phyloP scores from a whole-genome alignment of 2,888 invertebrate genomes.

The Steromphala cineraria region DNA sequence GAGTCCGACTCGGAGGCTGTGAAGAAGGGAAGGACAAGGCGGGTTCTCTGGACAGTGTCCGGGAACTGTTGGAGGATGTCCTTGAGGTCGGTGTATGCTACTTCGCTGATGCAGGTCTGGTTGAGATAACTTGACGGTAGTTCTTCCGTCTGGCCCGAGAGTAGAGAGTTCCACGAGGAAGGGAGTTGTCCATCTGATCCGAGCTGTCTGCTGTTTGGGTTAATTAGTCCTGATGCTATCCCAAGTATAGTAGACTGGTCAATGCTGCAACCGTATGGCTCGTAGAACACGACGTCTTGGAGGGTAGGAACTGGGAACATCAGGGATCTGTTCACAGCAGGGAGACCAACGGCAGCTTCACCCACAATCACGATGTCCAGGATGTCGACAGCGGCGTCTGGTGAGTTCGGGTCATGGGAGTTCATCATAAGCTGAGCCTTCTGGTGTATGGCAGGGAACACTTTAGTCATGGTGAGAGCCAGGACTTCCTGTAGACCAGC shows the following conservation, averaged over 20 bases:
- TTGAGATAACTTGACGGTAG: not conserved
- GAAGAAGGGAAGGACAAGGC: not conserved
- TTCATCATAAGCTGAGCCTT: not conserved
- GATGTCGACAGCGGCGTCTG: not conserved
- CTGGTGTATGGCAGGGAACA: not conserved
- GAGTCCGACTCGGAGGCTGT: not conserved
- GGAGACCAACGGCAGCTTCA: not conserved
- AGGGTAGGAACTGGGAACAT: not conserved
- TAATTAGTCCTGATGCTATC: not conserved
- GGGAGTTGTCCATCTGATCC: not conserved
- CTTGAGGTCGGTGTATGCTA: not conserved
- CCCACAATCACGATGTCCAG: not conserved
- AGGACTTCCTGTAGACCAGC: not conserved
- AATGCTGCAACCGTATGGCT: not conserved
- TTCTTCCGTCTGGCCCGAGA: not conserved
- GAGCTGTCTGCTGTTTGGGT: not conserved
- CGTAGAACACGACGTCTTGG: not conserved
- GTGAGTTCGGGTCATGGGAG: not conserved
- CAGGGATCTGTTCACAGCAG: not conserved
- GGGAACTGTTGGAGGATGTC: not conserved
- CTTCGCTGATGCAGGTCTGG: not conserved
- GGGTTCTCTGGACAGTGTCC: not conserved
- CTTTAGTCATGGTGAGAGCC: not conserved
- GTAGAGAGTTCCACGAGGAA: not conserved
- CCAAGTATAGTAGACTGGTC: not conserved